These are phyloP conservation scores for Brachionus rubens DNA, from an alignment of 1,140 invertebrate genomes.

Conservation along the genomic window DNA sequence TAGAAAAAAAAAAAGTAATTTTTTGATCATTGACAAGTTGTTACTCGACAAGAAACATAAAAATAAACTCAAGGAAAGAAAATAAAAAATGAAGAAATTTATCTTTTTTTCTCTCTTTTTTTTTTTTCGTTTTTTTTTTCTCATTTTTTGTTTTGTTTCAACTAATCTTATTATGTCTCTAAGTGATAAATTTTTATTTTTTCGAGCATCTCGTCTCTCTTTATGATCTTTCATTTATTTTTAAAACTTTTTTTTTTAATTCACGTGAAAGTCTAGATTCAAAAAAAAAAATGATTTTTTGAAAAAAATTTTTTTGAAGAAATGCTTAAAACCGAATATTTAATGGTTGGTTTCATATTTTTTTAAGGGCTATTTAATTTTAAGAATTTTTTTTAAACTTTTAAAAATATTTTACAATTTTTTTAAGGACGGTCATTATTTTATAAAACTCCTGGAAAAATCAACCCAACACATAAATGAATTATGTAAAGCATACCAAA, in stretches of 20 bases:
- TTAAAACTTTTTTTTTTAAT: background rate
- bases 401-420: background rate
- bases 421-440: slow-evolving; percentile 45
- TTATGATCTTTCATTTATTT: no score
- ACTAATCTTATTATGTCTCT: slow-evolving; percentile 38
- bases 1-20: background rate
- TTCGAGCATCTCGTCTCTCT: no score
- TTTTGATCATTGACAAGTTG: slow-evolving; percentile 28
- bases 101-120: background rate
- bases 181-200: slow-evolving; percentile 13
- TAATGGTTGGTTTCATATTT: background rate
- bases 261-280: slow-evolving; percentile 5
- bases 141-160: background rate
- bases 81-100: no score
- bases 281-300: slow-evolving; percentile 13
- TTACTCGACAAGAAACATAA: no score
- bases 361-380: background rate
- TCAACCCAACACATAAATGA: background rate
- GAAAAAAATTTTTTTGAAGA: background rate
- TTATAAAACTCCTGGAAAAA: slow-evolving; percentile 4
- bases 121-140: background rate
- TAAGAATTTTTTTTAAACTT: background rate
- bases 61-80: no score
- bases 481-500: background rate
- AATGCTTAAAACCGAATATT: background rate